Percentiles rank a stretch among this genome's conserved stretches.
phyloP scores from a whole-genome alignment of 2,797 vertebrate genomes.

The Furcifer pardalis region DNA sequence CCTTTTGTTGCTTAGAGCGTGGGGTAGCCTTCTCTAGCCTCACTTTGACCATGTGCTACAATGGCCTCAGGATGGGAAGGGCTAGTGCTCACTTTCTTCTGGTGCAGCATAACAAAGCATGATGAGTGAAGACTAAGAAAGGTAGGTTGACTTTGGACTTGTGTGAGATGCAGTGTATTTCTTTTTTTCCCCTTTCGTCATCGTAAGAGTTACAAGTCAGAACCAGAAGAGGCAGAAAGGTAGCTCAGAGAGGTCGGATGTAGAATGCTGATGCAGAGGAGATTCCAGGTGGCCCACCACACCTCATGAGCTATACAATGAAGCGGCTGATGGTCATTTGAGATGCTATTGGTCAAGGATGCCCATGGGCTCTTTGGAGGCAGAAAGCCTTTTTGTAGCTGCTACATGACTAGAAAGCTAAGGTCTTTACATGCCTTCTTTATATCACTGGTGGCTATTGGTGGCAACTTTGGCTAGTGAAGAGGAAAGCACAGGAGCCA shows the following conservation, averaged over 20 bases:
- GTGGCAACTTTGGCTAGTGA: too few relatives aligned
- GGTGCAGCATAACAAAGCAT: neutral
- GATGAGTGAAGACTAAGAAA: neutral
- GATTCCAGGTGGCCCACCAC: neutral
- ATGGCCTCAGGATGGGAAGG: neutral
- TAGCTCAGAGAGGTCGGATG: neutral
- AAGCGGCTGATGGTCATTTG: neutral
- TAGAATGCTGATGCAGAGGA: neutral
- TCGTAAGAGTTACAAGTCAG: too few relatives aligned
- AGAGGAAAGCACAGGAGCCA: too few relatives aligned
- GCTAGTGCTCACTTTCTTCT: constrained; percentile 4
- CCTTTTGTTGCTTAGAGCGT: neutral
- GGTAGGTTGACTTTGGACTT: neutral
- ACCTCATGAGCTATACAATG: neutral
- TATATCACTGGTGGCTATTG: too few relatives aligned
- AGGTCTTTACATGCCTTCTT: neutral
- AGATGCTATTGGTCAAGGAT: neutral
- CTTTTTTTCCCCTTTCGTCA: neutral
- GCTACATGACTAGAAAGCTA: neutral
- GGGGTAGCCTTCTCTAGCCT: neutral
- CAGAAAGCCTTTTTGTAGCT: neutral
- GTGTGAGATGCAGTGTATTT: too few relatives aligned
- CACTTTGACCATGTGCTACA: neutral
- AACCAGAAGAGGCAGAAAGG: neutral
- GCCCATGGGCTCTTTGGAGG: neutral